Evolutionary conservation across 2,113 vertebrate genomes (phyloP), one percentile per base, ranked within the genome.

Genomic region (Candoia aspera): DNA sequence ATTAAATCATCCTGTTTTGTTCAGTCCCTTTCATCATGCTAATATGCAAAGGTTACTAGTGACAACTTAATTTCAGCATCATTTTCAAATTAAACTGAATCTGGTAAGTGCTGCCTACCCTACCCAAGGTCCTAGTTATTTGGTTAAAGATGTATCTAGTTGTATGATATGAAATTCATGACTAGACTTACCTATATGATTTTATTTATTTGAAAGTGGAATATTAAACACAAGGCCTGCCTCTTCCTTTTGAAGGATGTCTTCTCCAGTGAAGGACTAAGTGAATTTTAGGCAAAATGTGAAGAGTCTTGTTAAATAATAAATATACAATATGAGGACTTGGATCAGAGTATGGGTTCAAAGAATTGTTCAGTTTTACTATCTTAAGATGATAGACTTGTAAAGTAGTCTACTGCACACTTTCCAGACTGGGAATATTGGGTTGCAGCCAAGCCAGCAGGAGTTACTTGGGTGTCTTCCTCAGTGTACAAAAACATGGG

Each of bases 21-120:
- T 92, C 0, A 0, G 6, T 55, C 49, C 12, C 84, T 60, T 13
- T 73, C 59, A 0, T 0, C 57, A 86, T 83, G 62, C 2, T 1
- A 24, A 6, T 8, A 37, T 4, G 33, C 0, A 1, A 46, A n/a
- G 3, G 33, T 42, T 46, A n/a, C 24, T 29, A 2, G 6, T 53
- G 0, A 0, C 79, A 79, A 1, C 8, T 12, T 79, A 0, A 1
- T 29, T 59, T 59, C 93, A 95, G 23, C 3, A 0, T 3, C 26
- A 29, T 91, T 87, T 33, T 53, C 17, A 33, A 49, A 0, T 0
- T 2, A 11, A 89, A 88, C 33, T 90, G n/a, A 91, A 46, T 42
- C 64, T 89, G 29, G n/a, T 85, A 29, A 37, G 60, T 46, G 85
- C 29, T 84, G 13, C 33, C 33, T 57, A 26, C 23, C 33, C 53